Base-by-base conservation (phyloP, 1,140 invertebrate species). In the Rhopalosiphum padi region DNA sequence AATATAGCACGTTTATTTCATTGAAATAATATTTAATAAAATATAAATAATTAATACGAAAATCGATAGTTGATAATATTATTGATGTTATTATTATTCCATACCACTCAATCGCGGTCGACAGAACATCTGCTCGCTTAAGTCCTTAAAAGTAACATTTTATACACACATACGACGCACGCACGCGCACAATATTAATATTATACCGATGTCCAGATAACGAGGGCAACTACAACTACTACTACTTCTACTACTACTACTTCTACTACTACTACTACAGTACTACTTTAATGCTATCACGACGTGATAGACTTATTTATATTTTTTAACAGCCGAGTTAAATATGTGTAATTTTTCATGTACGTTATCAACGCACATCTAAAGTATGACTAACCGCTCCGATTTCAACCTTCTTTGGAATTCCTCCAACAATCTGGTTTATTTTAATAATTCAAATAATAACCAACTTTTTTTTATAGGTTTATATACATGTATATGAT, bases 341-440 rank as follows among this genome's bases (percentile, higher is more conserved):
- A 87, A 87, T 30, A 48, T 46, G 46, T 86, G 85, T 86, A 87
- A n/a, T 48, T 87, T 51, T 48, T 87, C 46, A 87, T 48, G 35
- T 22, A 87, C 8, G 30, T 48, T 87, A 87, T 87, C 86, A 48
- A n/a, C 85, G 2, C 15, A 18, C 30, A 48, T 87, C 86, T 87
- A 30, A 35, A 48, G 30, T 48, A 48, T 87, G 30, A 48, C 46
- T 87, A 46, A 51, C 46, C 86, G n/a, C 86, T 48, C 86, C 18
- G 86, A 48, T 87, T 48, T 48, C 5, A 48, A 30, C 86, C 86
- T 48, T 22, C 43, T 48, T 48, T 87, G 86, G 86, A 46, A 87
- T 87, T 87, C 46, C 86, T 46, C 86, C 86, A 87, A 87, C 86
- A 25, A 86, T 46, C 41, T 86, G 25, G 85, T 86, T 86, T 86